Conservation (phyloP, 1,140 invertebrate species). For the Drosophila ananassae region DNA sequence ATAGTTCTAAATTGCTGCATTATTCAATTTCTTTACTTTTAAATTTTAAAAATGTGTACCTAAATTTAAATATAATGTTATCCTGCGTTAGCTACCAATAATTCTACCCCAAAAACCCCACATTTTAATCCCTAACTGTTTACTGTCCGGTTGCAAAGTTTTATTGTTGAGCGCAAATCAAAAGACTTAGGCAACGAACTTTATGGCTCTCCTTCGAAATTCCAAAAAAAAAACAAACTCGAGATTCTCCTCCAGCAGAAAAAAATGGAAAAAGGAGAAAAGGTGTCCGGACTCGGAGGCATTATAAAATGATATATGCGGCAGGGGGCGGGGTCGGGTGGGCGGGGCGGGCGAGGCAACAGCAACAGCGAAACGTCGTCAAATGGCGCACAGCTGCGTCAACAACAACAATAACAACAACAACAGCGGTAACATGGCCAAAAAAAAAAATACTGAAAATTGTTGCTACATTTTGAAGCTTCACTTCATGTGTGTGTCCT, state of each 20-base stretch:
- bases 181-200: constrained; percentile 82
- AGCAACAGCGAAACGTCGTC: constrained; percentile 55
- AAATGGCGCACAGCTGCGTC: constrained; percentile 77
- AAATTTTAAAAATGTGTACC: no score
- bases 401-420: constrained; percentile 10
- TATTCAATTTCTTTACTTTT: no score
- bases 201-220: constrained; percentile 6
- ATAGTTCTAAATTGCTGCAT: no score
- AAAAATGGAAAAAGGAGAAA: not conserved
- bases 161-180: constrained; percentile 40
- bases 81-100: not conserved
- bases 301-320: constrained; percentile 43
- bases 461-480: constrained; percentile 69
- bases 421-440: not conserved
- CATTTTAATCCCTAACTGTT: constrained; percentile 14
- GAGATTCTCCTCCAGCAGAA: constrained; percentile 5
- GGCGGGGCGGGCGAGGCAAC: constrained; percentile 42
- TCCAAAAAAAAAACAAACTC: constrained; percentile 4
- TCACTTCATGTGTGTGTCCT: constrained; percentile 76
- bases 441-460: constrained; percentile 35
- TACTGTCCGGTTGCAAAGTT: not conserved
- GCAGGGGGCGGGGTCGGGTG: constrained; percentile 15
- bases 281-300: constrained; percentile 29
- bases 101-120: not conserved
- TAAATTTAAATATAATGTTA: no score